Evolutionary conservation across 2,888 invertebrate genomes (phyloP).

Genomic region (Calephelis perditalis): DNA sequence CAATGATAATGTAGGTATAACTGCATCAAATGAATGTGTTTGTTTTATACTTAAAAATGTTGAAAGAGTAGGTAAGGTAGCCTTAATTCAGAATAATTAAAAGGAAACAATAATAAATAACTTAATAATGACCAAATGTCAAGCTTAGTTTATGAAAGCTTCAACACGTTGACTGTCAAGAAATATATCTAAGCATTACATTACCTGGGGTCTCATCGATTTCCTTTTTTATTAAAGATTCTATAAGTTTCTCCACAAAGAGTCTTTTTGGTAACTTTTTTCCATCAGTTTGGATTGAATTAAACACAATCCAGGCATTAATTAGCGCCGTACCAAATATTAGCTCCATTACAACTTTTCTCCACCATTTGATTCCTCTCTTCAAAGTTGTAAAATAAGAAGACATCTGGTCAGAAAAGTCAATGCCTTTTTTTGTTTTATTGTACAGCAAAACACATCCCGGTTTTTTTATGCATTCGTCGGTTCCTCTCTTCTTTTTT

Average conservation of each 20-base stretch:
- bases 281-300: conserved; percentile 29
- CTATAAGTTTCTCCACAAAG: conserved; percentile 29
- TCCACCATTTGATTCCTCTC: conserved; percentile 33
- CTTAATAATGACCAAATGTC: conserved; percentile 27
- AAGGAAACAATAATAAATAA: conserved; percentile 27
- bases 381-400: conserved; percentile 34
- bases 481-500: conserved; percentile 28
- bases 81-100: conserved; percentile 24
- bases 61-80: conserved; percentile 25
- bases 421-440: conserved; percentile 33
- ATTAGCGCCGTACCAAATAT: conserved; percentile 33
- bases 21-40: conserved; percentile 25
- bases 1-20: conserved; percentile 25
- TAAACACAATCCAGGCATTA: conserved; percentile 33
- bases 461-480: conserved; percentile 31
- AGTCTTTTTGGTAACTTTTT: conserved; percentile 28
- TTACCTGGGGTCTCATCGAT: conserved; percentile 2
- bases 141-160: conserved; percentile 22
- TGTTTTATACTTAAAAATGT: conserved; percentile 22
- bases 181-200: conserved; percentile 22
- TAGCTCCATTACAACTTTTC: conserved; percentile 33
- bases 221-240: conserved; percentile 22
- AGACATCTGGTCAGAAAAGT: conserved; percentile 33
- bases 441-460: conserved; percentile 32
- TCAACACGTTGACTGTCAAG: conserved; percentile 19